A percentile compares a stretch with the other conserved stretches of the same genome.
Evolutionary conservation across 1,140 invertebrate species (phyloP).

Genomic region (Zaprionus africanus): DNA sequence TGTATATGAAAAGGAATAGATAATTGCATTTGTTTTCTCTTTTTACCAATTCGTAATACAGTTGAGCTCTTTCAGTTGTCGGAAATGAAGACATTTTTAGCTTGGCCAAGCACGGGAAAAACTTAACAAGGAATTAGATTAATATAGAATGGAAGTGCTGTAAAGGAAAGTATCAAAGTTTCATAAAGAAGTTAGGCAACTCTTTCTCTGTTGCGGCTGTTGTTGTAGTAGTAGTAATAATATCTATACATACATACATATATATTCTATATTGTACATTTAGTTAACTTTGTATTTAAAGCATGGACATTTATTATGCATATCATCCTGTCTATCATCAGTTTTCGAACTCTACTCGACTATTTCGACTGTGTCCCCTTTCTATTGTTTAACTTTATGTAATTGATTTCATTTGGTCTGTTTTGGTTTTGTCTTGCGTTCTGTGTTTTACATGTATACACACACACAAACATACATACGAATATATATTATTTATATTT

Average conservation of each 20-base stretch:
- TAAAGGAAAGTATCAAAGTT: slow-evolving; percentile 8
- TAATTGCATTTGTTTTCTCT: slow-evolving; percentile 1
- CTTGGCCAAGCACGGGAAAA: not conserved
- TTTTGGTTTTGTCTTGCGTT: slow-evolving; percentile 16
- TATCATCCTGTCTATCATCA: slow-evolving; percentile 6
- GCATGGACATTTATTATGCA: slow-evolving; percentile 68
- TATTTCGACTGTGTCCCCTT: slow-evolving; percentile 31
- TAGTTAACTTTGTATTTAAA: slow-evolving; percentile 77
- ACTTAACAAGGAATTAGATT: slow-evolving; percentile 24
- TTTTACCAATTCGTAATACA: slow-evolving; percentile 48
- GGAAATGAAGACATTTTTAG: slow-evolving; percentile 8
- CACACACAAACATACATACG: not conserved
- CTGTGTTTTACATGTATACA: slow-evolving; percentile 1
- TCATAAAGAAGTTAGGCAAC: slow-evolving; percentile 1
- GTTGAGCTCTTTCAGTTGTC: slow-evolving; percentile 34
- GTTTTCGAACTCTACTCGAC: slow-evolving; percentile 6
- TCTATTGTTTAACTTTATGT: slow-evolving; percentile 69
- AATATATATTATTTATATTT: slow-evolving; percentile 17
- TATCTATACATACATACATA: slow-evolving; percentile 33
- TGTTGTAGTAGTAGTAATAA: slow-evolving; percentile 5
- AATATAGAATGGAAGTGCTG: slow-evolving; percentile 2
- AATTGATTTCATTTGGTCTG: slow-evolving; percentile 56
- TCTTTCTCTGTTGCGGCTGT: not conserved
- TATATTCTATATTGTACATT: slow-evolving; percentile 69
- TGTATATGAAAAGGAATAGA: slow-evolving; percentile 50